Conservation (phyloP, 2,797 vertebrate species). For the Enteromius thamalakanensis region DNA sequence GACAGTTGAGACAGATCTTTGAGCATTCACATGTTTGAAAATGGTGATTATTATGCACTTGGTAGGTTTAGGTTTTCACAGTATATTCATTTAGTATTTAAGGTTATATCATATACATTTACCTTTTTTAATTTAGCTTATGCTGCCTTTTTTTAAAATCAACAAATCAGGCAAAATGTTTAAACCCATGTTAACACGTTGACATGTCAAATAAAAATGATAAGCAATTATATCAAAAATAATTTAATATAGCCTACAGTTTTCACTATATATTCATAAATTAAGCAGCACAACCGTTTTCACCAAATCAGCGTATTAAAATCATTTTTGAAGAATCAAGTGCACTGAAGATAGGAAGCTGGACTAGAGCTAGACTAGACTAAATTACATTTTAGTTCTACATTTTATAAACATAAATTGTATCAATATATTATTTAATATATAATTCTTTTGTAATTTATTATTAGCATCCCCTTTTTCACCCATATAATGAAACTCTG, state of each 20-base stretch:
- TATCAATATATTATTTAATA: background rate
- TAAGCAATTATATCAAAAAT: background rate
- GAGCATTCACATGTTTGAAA: conserved; percentile 6
- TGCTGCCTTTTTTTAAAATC: background rate
- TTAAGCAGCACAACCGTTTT: background rate
- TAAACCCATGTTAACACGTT: background rate
- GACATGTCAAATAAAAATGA: background rate
- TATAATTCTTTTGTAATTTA: background rate
- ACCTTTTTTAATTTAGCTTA: background rate
- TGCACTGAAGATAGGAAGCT: background rate
- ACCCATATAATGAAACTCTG: conserved; percentile 26
- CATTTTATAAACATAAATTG: background rate
- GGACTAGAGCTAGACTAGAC: background rate
- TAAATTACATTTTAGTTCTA: background rate
- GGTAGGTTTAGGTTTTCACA: background rate
- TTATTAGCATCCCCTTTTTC: background rate
- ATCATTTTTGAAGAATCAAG: background rate
- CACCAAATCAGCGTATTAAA: background rate
- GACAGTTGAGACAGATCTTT: conserved; percentile 29
- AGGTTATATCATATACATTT: background rate
- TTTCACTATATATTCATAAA: background rate
- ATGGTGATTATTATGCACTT: background rate
- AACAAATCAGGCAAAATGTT: background rate
- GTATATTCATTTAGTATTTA: background rate
- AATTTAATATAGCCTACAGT: background rate